Evolutionary conservation across 2,113 vertebrate species (phyloP).

Genomic region (Zosterops japonicus): DNA sequence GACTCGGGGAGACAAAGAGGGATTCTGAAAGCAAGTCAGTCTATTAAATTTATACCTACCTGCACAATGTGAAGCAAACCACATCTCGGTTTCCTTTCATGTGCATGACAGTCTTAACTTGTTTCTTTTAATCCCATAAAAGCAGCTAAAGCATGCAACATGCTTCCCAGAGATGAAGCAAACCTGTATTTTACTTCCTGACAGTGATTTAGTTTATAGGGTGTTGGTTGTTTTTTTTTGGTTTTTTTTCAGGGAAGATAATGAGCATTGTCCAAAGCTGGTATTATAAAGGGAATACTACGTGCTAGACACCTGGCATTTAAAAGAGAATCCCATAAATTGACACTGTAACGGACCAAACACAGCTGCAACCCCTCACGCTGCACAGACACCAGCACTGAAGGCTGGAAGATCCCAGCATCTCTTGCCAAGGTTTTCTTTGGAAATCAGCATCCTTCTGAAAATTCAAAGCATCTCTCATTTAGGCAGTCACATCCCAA

Average conservation of each 20-base stretch:
- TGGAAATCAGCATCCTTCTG: neutral
- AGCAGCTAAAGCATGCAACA: conserved; percentile 58
- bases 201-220: conserved; percentile 52
- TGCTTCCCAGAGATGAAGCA: conserved; percentile 47
- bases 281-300: conserved; percentile 12
- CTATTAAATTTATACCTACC: conserved; percentile 66
- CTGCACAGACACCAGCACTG: neutral
- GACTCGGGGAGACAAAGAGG: conserved; percentile 30
- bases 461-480: neutral
- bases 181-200: conserved; percentile 48
- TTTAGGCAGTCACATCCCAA: neutral
- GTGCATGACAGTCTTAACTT: conserved; percentile 62
- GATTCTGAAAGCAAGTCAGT: conserved; percentile 62
- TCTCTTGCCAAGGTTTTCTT: neutral
- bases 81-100: conserved; percentile 61
- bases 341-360: neutral
- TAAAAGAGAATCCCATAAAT: neutral
- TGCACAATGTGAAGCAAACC: conserved; percentile 66
- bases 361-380: neutral
- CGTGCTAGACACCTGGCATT: conserved; percentile 5
- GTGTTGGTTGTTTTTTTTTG: neutral
- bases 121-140: conserved; percentile 66
- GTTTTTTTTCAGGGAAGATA: neutral
- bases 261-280: conserved; percentile 33
- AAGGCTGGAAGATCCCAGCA: neutral